Evolutionary conservation across 2,888 invertebrate genomes (phyloP).

Genomic region (Pseudolycoriella hygida): DNA sequence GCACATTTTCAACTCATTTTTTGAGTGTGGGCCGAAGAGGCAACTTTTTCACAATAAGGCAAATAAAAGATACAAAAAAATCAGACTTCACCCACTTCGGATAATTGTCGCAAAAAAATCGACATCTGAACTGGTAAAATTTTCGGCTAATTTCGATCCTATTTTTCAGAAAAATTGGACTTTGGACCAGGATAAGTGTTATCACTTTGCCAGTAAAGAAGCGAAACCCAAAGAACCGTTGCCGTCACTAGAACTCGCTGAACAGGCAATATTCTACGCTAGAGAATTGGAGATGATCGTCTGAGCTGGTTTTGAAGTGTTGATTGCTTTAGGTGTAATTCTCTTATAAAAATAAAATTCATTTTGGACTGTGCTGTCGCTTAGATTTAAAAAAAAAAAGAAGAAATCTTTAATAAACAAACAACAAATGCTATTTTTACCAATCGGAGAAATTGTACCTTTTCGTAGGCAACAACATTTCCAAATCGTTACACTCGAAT

Average conservation of each 20-base stretch:
- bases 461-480: constrained; percentile 5
- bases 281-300: constrained; percentile 99
- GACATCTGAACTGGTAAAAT: no score
- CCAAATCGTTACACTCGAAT: constrained; percentile 7
- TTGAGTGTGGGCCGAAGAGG: no score
- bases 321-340: neutral
- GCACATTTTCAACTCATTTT: no score
- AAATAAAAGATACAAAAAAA: no score
- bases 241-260: constrained; percentile 78
- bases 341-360: neutral
- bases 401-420: neutral
- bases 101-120: no score
- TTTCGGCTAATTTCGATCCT: no score
- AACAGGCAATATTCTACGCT: constrained; percentile 92
- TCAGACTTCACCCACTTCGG: no score
- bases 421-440: neutral
- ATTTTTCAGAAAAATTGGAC: constrained; percentile 78
- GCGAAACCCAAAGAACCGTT: constrained; percentile 60
- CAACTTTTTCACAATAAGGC: no score
- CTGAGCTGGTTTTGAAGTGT: constrained; percentile 30
- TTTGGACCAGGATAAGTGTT: constrained; percentile 57
- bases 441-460: constrained; percentile 3
- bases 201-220: constrained; percentile 62
- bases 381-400: neutral
- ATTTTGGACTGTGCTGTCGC: neutral